Percentiles rank a stretch among this genome's conserved stretches.
Conservation (phyloP, 2,888 invertebrate species). For the Tiliacea aurago region DNA sequence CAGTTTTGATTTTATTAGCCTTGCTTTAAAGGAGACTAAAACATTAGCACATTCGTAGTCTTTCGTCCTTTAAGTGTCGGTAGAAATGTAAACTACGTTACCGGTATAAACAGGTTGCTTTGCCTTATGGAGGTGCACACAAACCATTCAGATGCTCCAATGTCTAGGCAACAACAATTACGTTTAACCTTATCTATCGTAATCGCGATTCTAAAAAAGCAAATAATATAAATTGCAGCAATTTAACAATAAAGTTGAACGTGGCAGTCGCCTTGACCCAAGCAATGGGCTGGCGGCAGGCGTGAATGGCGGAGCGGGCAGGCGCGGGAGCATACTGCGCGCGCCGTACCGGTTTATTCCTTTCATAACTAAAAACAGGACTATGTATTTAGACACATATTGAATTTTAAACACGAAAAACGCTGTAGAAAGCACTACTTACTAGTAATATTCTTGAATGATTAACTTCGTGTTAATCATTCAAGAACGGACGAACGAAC, state of each 20-base stretch:
- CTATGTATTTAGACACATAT: constrained; percentile 49
- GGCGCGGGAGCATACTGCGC: constrained; percentile 64
- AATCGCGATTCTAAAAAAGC: constrained; percentile 66
- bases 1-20: constrained; percentile 13
- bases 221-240: constrained; percentile 72
- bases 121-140: constrained; percentile 9
- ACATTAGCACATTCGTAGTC: neutral
- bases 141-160: constrained; percentile 46
- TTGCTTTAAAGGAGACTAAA: constrained; percentile 1
- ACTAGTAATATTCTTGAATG: neutral
- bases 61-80: neutral
- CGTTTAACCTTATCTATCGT: constrained; percentile 66
- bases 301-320: constrained; percentile 61
- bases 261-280: constrained; percentile 67
- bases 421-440: neutral
- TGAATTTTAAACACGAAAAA: neutral
- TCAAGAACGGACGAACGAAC: too few relatives aligned
- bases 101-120: constrained; percentile 1
- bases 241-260: constrained; percentile 71
- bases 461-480: neutral
- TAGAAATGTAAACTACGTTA: constrained; percentile 12
- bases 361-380: constrained; percentile 66
- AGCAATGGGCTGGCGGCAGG: constrained; percentile 64
- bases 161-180: constrained; percentile 63
- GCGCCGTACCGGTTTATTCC: constrained; percentile 63